A percentile compares a stretch with the other conserved stretches of the same genome.
Conservation (phyloP, 2,888 invertebrate species). For the Clostera curtula region DNA sequence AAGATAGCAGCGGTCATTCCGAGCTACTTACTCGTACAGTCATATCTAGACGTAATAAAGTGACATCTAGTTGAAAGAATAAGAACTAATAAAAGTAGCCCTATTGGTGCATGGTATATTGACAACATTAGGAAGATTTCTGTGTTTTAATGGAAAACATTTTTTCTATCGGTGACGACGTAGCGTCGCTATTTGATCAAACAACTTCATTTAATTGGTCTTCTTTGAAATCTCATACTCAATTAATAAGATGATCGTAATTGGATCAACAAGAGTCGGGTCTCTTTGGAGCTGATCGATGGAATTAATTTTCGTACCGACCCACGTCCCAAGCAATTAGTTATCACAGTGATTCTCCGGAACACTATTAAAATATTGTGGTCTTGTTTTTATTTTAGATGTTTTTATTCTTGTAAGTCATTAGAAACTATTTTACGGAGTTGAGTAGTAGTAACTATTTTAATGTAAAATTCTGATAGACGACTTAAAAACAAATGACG, state of each 20-base stretch:
- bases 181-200: constrained; percentile 52
- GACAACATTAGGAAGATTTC: constrained; percentile 28
- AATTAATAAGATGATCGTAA: constrained; percentile 54
- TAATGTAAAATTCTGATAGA: too few relatives aligned
- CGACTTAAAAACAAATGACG: too few relatives aligned
- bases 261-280: constrained; percentile 40
- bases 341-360: constrained; percentile 24
- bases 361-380: constrained; percentile 20
- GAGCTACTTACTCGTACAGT: constrained; percentile 30
- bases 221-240: constrained; percentile 46
- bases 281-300: constrained; percentile 39
- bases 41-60: too few relatives aligned
- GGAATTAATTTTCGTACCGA: constrained; percentile 39
- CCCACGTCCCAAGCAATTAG: constrained; percentile 23
- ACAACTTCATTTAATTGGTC: constrained; percentile 53
- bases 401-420: too few relatives aligned
- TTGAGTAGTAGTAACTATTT: too few relatives aligned
- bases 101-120: constrained; percentile 36
- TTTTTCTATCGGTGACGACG: constrained; percentile 44
- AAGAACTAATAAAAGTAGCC: constrained; percentile 27
- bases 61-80: too few relatives aligned
- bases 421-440: too few relatives aligned
- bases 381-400: too few relatives aligned
- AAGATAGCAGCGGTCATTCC: constrained; percentile 36
- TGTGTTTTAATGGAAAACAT: constrained; percentile 48